Percentiles rank a stretch among this genome's conserved stretches.
Evolutionary conservation across 2,113 vertebrate species (phyloP).

Genomic region (Zosterops lateralis): DNA sequence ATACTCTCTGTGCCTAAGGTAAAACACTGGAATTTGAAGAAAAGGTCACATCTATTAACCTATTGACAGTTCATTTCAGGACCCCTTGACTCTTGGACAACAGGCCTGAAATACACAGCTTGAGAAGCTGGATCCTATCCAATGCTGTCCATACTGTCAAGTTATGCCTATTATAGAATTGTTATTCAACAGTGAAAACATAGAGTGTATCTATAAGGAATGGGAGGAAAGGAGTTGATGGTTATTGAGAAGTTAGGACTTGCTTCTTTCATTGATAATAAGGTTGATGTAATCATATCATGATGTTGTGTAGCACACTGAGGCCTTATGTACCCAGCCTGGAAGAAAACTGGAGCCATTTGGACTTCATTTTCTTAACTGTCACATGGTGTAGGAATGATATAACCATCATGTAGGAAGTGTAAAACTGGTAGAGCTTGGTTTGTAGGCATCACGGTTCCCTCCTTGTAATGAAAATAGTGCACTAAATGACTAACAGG

Average conservation of each 20-base stretch:
- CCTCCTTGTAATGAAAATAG: conserved; percentile 27
- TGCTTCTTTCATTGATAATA: background rate
- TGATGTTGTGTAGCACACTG: background rate
- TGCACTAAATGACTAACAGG: conserved; percentile 30
- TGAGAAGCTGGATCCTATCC: background rate
- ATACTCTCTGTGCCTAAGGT: conserved; percentile 15
- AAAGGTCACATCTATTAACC: conserved; percentile 52
- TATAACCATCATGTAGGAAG: conserved; percentile 18
- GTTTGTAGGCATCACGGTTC: conserved; percentile 34
- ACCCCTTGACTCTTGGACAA: background rate
- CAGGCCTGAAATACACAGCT: background rate
- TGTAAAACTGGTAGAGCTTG: conserved; percentile 19
- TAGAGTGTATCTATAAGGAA: background rate
- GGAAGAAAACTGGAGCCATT: background rate
- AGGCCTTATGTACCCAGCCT: background rate
- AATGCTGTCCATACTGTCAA: background rate
- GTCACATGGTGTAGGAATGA: background rate
- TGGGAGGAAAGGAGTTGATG: background rate
- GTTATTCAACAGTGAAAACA: background rate
- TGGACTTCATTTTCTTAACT: background rate
- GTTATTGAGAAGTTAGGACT: background rate
- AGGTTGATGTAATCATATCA: background rate
- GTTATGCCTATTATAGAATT: background rate
- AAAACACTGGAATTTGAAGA: background rate
- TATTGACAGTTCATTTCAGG: conserved; percentile 25